Evolutionary conservation across 2,888 invertebrate genomes (phyloP).

Genomic region (Plebejus argus): DNA sequence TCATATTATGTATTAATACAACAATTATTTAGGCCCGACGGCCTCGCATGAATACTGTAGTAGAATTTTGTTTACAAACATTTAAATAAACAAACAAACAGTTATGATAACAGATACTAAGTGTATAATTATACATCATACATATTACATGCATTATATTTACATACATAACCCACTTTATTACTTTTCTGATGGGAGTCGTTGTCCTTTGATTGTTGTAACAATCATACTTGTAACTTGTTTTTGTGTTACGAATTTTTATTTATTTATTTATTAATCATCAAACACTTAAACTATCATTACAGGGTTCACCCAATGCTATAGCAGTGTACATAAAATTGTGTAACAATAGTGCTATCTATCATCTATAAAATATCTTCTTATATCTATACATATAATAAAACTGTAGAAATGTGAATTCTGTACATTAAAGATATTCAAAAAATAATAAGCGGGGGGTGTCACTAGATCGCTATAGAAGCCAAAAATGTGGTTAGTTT

Average conservation of each 20-base stretch:
- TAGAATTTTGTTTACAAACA: constrained; percentile 4
- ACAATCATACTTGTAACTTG: background rate
- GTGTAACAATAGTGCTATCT: too few relatives aligned
- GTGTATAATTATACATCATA: constrained; percentile 19
- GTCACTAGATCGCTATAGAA: too few relatives aligned
- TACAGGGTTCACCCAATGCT: too few relatives aligned
- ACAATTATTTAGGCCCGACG: background rate
- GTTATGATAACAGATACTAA: constrained; percentile 4
- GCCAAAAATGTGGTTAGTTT: too few relatives aligned
- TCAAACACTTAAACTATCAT: too few relatives aligned
- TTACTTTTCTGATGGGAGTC: background rate
- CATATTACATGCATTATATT: constrained; percentile 17
- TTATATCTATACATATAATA: too few relatives aligned
- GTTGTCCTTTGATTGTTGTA: constrained; percentile 5
- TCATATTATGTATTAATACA: background rate
- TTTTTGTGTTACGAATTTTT: background rate
- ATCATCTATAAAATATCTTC: too few relatives aligned
- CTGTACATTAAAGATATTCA: too few relatives aligned
- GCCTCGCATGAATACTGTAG: background rate
- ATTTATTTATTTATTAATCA: too few relatives aligned
- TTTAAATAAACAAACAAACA: constrained; percentile 19
- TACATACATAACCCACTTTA: constrained; percentile 8
- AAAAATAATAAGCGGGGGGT: too few relatives aligned
- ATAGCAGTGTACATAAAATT: too few relatives aligned
- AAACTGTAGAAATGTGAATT: too few relatives aligned